Percentiles rank a stretch among this genome's conserved stretches.
Evolutionary conservation across 1,140 invertebrate species (phyloP).

Genomic region (Hermatobates lingyangjiaoensis): DNA sequence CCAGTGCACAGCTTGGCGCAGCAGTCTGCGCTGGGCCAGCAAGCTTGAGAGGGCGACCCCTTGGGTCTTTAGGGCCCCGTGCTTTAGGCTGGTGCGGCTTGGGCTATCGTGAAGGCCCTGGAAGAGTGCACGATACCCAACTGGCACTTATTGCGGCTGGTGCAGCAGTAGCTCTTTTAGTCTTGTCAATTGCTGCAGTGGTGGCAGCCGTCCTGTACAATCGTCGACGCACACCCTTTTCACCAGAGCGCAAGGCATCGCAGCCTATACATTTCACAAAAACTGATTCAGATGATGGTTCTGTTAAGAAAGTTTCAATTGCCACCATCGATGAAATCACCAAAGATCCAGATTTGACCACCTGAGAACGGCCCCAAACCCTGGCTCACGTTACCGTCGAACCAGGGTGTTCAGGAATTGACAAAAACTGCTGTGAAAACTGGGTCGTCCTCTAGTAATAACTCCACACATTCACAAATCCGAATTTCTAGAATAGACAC

Average conservation of each 20-base stretch:
- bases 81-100: slow-evolving; percentile 31
- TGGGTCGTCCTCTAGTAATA: slow-evolving; percentile 12
- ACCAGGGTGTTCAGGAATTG: slow-evolving; percentile 8
- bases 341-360: slow-evolving; percentile 21
- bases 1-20: slow-evolving; percentile 25
- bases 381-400: slow-evolving; percentile 9
- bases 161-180: slow-evolving; percentile 27
- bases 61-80: slow-evolving; percentile 27
- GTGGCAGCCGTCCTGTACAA: slow-evolving; percentile 34
- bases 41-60: slow-evolving; percentile 26
- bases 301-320: slow-evolving; percentile 21
- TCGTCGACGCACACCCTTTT: slow-evolving; percentile 37
- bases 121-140: slow-evolving; percentile 29
- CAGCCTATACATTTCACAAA: slow-evolving; percentile 12
- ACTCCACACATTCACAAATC: too few relatives aligned
- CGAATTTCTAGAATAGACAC: too few relatives aligned
- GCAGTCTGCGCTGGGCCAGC: slow-evolving; percentile 29
- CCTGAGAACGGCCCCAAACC: slow-evolving; percentile 10
- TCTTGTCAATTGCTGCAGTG: slow-evolving; percentile 29
- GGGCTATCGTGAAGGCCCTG: slow-evolving; percentile 17
- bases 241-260: slow-evolving; percentile 10
- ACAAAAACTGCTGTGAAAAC: slow-evolving; percentile 13
- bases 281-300: slow-evolving; percentile 17
- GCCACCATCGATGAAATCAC: slow-evolving; percentile 26
- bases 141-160: slow-evolving; percentile 34